Evolutionary conservation across 2,797 vertebrate species (phyloP), one percentile per base, ranked within the genome.

Genomic region (Halcyon smyrnensis): DNA sequence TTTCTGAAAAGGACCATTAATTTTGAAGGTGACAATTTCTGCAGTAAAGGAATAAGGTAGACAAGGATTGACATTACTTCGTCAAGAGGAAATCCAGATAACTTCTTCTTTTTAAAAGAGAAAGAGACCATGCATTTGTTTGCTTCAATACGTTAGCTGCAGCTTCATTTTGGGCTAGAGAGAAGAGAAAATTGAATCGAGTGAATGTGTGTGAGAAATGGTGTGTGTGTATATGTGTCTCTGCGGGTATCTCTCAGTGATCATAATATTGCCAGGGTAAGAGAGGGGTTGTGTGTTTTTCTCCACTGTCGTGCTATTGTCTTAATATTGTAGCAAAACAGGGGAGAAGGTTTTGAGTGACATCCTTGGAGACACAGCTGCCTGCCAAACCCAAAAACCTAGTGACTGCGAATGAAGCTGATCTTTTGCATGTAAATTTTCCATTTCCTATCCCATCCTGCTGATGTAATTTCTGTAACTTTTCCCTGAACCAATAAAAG

Each of bases 1-100:
- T 93, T 74, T 92, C 73, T 85, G 90, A 78, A 89, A 95, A 92
- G 71, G 79, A 83, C 82, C 86, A 93, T 96, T 94, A 95, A 94
- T 97, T 97, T 96, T 94, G 91, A 84, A 80, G 57, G 60, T 93
- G 93, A 93, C 87, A 94, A 84, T 95, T 95, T 91, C 89, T 94
- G 83, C 62, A 87, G 69, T 88, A 87, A 92, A 92, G 82, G 73
- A 93, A 95, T 87, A 87, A 90, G 75, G 83, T 90, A 94, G 87
- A 93, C 77, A 70, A 79, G 74, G 82, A 92, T 71, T 90, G 87
- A 92, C 65, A 2, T 78, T 83, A 70, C 90, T 90, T 84, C 19
- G 2, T 90, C 94, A 93, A 87, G 77, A 77, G 73, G 36, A 39
- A 94, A 34, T 92, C 70, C 91, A 90, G 89, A 80, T 85, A 91